Percentiles rank a stretch among this genome's conserved stretches.
Conservation (phyloP, 2,797 vertebrate genomes). For the Euthynnus affinis region DNA sequence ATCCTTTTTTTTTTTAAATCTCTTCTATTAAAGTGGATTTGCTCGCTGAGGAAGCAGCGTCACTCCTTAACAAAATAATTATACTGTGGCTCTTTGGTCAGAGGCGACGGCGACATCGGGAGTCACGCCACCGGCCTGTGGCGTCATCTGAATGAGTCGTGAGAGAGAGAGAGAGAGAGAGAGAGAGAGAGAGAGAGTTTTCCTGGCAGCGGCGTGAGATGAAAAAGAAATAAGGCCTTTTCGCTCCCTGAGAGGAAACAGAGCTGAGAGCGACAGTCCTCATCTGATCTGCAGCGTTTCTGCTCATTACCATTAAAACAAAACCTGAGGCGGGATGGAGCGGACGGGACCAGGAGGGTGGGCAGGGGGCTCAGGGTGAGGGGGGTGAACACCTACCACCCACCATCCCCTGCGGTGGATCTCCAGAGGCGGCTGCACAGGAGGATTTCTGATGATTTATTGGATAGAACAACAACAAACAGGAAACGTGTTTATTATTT, state of each 20-base stretch:
- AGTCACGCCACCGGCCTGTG: neutral
- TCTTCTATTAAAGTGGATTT: too few species aligned
- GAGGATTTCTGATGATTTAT: neutral
- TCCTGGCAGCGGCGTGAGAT: neutral
- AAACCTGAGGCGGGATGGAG: slow-evolving; percentile 73
- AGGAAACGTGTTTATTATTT: neutral
- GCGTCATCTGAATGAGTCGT: neutral
- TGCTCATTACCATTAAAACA: slow-evolving; percentile 51
- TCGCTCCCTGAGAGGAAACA: slow-evolving; percentile 2
- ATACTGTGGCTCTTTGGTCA: neutral
- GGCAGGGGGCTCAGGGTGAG: slow-evolving; percentile 34
- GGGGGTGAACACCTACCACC: slow-evolving; percentile 6
- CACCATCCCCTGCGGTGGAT: neutral
- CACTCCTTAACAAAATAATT: neutral
- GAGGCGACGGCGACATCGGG: neutral
- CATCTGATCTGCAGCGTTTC: neutral
- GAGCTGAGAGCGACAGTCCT: slow-evolving; percentile 10
- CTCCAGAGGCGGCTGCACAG: neutral
- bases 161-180: too few species aligned
- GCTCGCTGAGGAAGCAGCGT: neutral
- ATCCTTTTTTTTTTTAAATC: too few species aligned
- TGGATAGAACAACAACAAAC: neutral
- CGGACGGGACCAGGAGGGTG: slow-evolving; percentile 43
- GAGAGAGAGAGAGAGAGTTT: neutral
- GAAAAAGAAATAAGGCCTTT: neutral